Evolutionary conservation across 2,888 invertebrate genomes (phyloP).

Genomic region (Mermis nigrescens): DNA sequence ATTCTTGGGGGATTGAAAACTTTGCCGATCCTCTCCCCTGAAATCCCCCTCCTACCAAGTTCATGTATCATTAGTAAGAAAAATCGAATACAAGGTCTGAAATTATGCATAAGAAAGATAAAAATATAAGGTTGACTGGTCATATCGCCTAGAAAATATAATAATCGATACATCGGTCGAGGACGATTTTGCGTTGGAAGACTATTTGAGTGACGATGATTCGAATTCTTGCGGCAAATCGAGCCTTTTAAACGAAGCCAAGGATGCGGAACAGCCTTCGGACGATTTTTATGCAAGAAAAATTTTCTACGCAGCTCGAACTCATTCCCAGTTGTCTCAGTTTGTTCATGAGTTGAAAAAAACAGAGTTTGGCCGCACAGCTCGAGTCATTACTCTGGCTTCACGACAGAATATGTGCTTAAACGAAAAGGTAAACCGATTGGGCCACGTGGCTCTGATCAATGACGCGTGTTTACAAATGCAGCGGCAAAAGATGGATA

Average conservation of each 20-base stretch:
- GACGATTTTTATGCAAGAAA: slow-evolving; percentile 2
- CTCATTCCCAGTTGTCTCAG: slow-evolving; percentile 86
- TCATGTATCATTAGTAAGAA: no score
- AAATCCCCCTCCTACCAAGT: no score
- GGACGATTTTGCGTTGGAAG: slow-evolving; percentile 13
- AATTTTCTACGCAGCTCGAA: slow-evolving; percentile 76
- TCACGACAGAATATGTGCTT: slow-evolving; percentile 54
- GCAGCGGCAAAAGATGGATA: slow-evolving; percentile 19
- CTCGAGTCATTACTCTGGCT: slow-evolving; percentile 32
- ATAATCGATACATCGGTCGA: no score
- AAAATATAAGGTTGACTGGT: no score
- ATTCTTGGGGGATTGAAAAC: no score
- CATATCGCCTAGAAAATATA: no score
- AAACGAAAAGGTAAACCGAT: slow-evolving; percentile 52
- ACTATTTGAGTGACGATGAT: slow-evolving; percentile 21
- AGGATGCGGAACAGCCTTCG: slow-evolving; percentile 12
- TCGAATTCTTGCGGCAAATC: slow-evolving; percentile 15
- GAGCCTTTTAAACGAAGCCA: not conserved
- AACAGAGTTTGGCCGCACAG: slow-evolving; percentile 48
- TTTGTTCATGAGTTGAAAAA: slow-evolving; percentile 76
- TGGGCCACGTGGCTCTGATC: slow-evolving; percentile 56
- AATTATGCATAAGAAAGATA: no score
- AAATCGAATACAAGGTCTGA: no score
- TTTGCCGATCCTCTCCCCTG: no score
- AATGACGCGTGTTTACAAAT: slow-evolving; percentile 48